phyloP scores from a whole-genome alignment of 2,113 vertebrate genomes.

The Monopterus albus region DNA sequence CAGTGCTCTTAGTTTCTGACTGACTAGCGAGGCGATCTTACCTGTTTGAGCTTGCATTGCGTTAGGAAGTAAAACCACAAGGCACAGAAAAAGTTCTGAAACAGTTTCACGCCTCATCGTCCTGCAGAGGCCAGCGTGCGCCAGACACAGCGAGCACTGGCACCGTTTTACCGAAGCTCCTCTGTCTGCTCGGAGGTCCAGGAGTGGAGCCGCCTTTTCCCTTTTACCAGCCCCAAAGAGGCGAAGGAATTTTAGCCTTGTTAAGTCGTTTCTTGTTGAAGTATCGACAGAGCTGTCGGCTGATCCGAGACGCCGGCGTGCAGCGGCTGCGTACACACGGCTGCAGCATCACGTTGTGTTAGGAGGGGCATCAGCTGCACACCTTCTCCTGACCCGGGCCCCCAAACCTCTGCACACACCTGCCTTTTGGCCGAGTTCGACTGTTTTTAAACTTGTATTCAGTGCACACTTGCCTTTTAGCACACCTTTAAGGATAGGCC shows the following conservation, averaged over 20 bases:
- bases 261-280: not conserved
- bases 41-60: slow-evolving; percentile 60
- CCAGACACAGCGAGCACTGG: not conserved
- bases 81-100: slow-evolving; percentile 44
- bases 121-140: slow-evolving; percentile 12
- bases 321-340: slow-evolving; percentile 29
- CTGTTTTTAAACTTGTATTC: no score
- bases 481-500: no score
- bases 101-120: slow-evolving; percentile 57
- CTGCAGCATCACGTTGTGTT: slow-evolving; percentile 41
- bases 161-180: not conserved
- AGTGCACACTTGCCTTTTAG: no score
- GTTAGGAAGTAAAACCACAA: slow-evolving; percentile 38
- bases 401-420: slow-evolving; percentile 15
- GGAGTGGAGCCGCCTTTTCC: not conserved
- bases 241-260: not conserved
- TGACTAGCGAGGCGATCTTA: slow-evolving; percentile 35
- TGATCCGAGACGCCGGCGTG: no score
- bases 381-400: slow-evolving; percentile 10
- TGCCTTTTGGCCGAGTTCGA: not conserved
- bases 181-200: not conserved
- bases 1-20: not conserved
- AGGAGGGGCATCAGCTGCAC: slow-evolving; percentile 58
- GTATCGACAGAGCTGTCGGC: not conserved
- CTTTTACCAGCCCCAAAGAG: not conserved